Conservation (phyloP, 2,797 vertebrate species). For the Prunella strophiata region DNA sequence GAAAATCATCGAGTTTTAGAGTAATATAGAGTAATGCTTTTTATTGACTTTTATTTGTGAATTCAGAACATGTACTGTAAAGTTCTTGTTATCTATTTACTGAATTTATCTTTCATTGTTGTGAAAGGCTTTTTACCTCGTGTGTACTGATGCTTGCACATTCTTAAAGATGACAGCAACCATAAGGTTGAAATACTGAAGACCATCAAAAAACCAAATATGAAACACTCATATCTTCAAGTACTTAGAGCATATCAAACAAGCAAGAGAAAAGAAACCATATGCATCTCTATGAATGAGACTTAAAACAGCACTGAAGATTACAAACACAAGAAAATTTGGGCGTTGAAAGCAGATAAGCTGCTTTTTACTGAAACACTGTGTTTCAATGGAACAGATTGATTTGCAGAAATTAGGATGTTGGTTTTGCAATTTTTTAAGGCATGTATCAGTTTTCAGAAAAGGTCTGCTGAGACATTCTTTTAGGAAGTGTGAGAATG, state of each 20-base stretch:
- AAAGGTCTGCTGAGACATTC: neutral
- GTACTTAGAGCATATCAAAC: neutral
- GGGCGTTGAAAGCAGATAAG: neutral
- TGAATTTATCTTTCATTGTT: constrained; percentile 27
- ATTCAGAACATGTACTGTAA: neutral
- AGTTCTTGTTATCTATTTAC: neutral
- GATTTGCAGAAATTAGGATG: neutral
- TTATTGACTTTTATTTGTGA: constrained; percentile 5
- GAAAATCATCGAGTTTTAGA: neutral
- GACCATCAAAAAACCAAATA: neutral
- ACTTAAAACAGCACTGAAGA: neutral
- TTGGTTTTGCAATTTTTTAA: neutral
- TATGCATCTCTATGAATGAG: neutral
- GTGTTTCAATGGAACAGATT: neutral
- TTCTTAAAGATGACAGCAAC: neutral
- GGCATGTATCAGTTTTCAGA: neutral
- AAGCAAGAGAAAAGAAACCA: neutral
- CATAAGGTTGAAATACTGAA: constrained; percentile 41
- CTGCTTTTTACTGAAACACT: neutral
- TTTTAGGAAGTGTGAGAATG: neutral
- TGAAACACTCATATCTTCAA: neutral
- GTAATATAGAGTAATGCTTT: neutral
- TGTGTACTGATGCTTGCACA: neutral
- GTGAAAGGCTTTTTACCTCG: neutral
- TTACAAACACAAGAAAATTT: neutral